A percentile compares a stretch with the other conserved stretches of the same genome.
These are phyloP conservation scores for Brenthis daphne DNA, from an alignment of 2,888 invertebrate species.

Conservation along the genomic window DNA sequence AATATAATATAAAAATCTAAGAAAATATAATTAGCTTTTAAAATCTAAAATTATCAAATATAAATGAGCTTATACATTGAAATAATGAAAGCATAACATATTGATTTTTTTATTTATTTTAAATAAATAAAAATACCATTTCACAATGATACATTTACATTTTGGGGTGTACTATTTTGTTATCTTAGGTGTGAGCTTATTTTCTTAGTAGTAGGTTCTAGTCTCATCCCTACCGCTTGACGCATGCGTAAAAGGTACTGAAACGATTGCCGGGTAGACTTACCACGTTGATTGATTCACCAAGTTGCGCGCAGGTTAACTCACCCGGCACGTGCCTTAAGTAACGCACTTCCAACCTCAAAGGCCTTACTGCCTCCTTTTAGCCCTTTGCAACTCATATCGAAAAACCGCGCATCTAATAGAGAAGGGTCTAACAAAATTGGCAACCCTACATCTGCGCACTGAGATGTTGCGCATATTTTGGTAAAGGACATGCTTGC, in stretches of 20 bases:
- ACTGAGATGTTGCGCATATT: constrained; percentile 49
- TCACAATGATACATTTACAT: background rate
- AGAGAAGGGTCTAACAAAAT: constrained; percentile 46
- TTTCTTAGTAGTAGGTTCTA: constrained; percentile 9
- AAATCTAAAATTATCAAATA: too few species aligned
- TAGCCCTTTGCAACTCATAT: constrained; percentile 33
- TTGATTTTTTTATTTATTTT: too few species aligned
- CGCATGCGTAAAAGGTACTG: constrained; percentile 65
- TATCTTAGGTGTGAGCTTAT: background rate
- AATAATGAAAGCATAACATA: too few species aligned
- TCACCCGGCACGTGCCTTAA: constrained; percentile 60
- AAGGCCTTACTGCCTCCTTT: constrained; percentile 47
- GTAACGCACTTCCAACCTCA: constrained; percentile 56
- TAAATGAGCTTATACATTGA: too few species aligned
- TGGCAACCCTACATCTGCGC: constrained; percentile 52
- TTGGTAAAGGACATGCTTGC: constrained; percentile 48
- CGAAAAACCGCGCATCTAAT: constrained; percentile 40
- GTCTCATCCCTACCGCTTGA: constrained; percentile 58
- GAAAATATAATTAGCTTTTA: too few species aligned
- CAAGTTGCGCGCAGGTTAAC: constrained; percentile 76
- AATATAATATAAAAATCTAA: too few species aligned
- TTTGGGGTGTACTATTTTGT: background rate
- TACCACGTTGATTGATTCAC: constrained; percentile 78
- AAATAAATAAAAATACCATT: too few species aligned
- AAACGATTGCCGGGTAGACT: constrained; percentile 67